These are phyloP conservation scores for Notarius quadriscutis DNA, from an alignment of 2,113 vertebrate species.

Conservation along the genomic window DNA sequence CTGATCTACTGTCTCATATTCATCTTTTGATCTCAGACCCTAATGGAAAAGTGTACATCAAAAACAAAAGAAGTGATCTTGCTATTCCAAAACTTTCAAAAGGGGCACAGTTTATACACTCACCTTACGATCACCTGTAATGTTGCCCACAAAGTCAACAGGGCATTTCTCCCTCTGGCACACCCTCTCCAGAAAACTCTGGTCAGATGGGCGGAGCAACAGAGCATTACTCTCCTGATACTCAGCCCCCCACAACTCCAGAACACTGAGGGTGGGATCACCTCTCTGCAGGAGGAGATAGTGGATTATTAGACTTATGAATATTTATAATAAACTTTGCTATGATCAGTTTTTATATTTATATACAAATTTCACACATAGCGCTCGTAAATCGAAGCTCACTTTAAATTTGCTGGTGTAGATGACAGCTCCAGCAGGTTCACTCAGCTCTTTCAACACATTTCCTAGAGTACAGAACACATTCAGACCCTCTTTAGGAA, in stretches of 20 bases:
- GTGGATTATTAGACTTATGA: neutral
- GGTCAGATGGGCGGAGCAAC: slow-evolving; percentile 72
- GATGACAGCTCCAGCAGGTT: slow-evolving; percentile 85
- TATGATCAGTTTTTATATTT: neutral
- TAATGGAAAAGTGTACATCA: too few species aligned
- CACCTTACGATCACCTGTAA: slow-evolving; percentile 83
- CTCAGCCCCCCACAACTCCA: slow-evolving; percentile 93
- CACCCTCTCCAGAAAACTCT: slow-evolving; percentile 72
- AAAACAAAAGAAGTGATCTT: too few species aligned
- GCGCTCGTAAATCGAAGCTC: slow-evolving; percentile 5
- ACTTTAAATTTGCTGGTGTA: slow-evolving; percentile 87
- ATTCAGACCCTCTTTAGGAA: neutral
- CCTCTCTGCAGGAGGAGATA: slow-evolving; percentile 72
- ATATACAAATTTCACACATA: too few species aligned
- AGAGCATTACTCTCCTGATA: slow-evolving; percentile 93
- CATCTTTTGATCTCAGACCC: too few species aligned
- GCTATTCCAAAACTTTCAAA: neutral
- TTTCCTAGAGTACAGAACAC: slow-evolving; percentile 75
- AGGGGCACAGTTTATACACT: neutral
- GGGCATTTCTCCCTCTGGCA: slow-evolving; percentile 85
- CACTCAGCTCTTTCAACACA: slow-evolving; percentile 88
- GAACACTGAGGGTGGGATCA: slow-evolving; percentile 85
- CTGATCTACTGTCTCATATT: too few species aligned
- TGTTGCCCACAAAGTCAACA: slow-evolving; percentile 81
- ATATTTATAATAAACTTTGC: neutral